Evolutionary conservation across 2,797 vertebrate genomes (phyloP).

Genomic region (Acanthopagrus latus): DNA sequence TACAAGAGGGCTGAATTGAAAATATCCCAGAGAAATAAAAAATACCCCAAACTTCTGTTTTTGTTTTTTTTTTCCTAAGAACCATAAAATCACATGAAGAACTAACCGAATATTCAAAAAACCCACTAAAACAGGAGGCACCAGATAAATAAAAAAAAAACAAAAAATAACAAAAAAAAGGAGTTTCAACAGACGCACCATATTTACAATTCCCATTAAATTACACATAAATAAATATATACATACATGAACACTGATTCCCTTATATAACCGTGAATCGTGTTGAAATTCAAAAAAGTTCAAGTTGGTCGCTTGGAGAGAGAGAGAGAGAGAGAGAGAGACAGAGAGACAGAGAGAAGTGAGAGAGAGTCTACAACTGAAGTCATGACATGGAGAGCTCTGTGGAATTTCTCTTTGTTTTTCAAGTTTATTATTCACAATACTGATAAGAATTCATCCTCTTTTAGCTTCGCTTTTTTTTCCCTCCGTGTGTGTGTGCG

Average conservation of each 20-base stretch:
- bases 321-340: constrained; percentile 70
- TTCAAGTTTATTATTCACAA: constrained; percentile 99
- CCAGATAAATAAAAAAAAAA: constrained; percentile 95
- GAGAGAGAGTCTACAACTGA: constrained; percentile 90
- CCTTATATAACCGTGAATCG: constrained; percentile 97
- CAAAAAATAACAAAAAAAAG: constrained; percentile 63
- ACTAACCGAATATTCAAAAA: constrained; percentile 94
- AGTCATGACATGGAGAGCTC: constrained; percentile 96
- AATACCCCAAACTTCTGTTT: constrained; percentile 89
- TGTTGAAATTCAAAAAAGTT: constrained; percentile 94
- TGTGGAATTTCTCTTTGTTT: constrained; percentile 88
- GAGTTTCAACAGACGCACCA: constrained; percentile 99
- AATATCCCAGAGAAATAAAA: constrained; percentile 92
- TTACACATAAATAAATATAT: constrained; percentile 99
- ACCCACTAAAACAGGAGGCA: constrained; percentile 99
- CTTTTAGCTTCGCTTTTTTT: constrained; percentile 85
- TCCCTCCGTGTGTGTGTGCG: too few species aligned
- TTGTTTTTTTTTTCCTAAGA: constrained; percentile 89
- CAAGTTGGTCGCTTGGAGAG: constrained; percentile 91
- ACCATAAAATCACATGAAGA: constrained; percentile 98
- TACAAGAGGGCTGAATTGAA: constrained; percentile 97
- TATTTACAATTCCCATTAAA: constrained; percentile 99
- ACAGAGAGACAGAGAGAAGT: too few species aligned
- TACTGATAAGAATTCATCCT: constrained; percentile 99
- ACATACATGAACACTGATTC: constrained; percentile 99